Percentiles rank a stretch among this genome's conserved stretches.
Conservation (phyloP, 2,888 invertebrate genomes). For the Hybos culiciformis region DNA sequence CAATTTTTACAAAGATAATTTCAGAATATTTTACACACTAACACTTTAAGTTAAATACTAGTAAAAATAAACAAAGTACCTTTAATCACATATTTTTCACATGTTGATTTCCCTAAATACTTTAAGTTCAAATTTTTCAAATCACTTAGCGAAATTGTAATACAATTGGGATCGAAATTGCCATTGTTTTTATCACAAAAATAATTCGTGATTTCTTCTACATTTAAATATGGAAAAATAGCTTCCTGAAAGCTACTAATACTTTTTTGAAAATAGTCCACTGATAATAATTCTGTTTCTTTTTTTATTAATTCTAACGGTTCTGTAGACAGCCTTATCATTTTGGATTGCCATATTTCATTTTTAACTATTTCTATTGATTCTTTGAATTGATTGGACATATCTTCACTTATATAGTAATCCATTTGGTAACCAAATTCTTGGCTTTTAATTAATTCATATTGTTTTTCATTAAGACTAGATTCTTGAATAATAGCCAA, state of each 20-base stretch:
- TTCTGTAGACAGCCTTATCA: constrained; percentile 25
- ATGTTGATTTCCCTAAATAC: constrained; percentile 18
- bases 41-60: too few relatives aligned
- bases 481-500: constrained; percentile 32
- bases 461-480: constrained; percentile 32
- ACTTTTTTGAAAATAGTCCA: constrained; percentile 10
- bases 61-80: too few relatives aligned
- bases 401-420: constrained; percentile 11
- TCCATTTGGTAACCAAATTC: constrained; percentile 29
- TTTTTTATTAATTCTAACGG: constrained; percentile 18
- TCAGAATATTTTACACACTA: too few relatives aligned
- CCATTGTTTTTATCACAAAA: constrained; percentile 2
- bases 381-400: constrained; percentile 19
- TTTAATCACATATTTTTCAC: constrained; percentile 19
- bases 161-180: constrained; percentile 2
- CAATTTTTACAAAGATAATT: too few relatives aligned
- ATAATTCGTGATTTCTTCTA: constrained; percentile 10
- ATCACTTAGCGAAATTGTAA: constrained; percentile 18
- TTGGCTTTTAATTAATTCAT: constrained; percentile 32
- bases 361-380: constrained; percentile 25
- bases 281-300: constrained; percentile 6
- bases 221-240: constrained; percentile 17
- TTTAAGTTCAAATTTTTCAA: constrained; percentile 21
- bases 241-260: constrained; percentile 12
- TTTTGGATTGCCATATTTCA: constrained; percentile 26